phyloP scores from a whole-genome alignment of 64 coral and sea anemone species.

The Stichodactyla mertensii region DNA sequence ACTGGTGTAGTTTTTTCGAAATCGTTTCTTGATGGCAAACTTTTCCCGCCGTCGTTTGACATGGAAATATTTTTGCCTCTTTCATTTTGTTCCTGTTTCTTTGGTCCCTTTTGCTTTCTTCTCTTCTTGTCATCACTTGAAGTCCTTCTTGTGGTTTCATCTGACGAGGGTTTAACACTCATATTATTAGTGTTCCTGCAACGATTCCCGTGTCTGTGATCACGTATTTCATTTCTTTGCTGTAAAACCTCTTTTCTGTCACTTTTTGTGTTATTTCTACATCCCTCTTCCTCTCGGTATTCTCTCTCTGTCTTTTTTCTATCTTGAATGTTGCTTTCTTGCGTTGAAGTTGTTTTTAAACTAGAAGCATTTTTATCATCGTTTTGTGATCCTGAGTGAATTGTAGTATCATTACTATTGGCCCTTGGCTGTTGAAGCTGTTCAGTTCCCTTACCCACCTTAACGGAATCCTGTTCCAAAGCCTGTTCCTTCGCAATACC shows the following conservation, averaged over 20 bases:
- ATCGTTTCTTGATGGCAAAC: not conserved
- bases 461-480: not conserved
- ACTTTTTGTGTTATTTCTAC: not conserved
- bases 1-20: not conserved
- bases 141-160: not conserved
- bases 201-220: not conserved
- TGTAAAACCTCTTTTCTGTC: not conserved
- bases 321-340: not conserved
- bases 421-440: not conserved
- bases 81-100: not conserved
- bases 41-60: not conserved
- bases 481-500: not conserved
- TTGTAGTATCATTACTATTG: not conserved
- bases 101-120: not conserved
- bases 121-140: not conserved
- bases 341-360: not conserved
- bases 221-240: not conserved
- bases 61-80: not conserved
- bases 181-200: not conserved
- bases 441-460: not conserved
- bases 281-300: too few species aligned
- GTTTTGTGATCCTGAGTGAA: not conserved
- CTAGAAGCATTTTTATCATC: not conserved
- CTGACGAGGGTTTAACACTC: not conserved
- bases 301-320: not conserved